Base-by-base conservation (phyloP, 1,140 invertebrate genomes). In the Orchestia grillus region DNA sequence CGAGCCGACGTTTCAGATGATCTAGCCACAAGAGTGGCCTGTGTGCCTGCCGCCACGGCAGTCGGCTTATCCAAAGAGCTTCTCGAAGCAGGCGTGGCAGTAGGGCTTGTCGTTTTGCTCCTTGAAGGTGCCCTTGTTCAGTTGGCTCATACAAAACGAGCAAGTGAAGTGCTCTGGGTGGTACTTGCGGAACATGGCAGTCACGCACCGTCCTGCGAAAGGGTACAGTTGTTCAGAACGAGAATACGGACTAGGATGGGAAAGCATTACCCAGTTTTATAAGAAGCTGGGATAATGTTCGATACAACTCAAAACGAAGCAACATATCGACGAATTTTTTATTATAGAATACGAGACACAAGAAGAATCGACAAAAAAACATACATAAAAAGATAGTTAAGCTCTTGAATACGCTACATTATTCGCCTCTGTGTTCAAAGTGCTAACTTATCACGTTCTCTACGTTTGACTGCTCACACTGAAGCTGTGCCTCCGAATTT, bases 141-240 rank as follows among this genome's bases (percentile, higher is more conserved):
- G 98, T 97, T 99, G 99, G 97, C 99, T 99, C 96, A 99, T 97
- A 97, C 99, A 99, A 97, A 99, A 99, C 0, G 99, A 99, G 97
- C 99, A 99, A 0, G 99, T 99, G 97, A 99, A 99, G 97, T 99
- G 99, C 97, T 99, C 99, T 0, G 99, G 99, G 97, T 99, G 99
- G 98, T 99, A 99, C 97, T 99, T 99, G 95, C 99, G 98, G 97
- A 99, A 99, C 99, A 99, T 99, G 96, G 99, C 99, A 3, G 99
- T 99, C 97, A 99, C 99, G 97, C 99, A 99, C 40, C 99, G 98
- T 96, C 99, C 98, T 98, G 97, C 95, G 3, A 36, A 42, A 3
- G 15, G 42, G n/a, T 44, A 43, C 42, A 11, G 43, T 3, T 4
- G n/a, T 90, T 42, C 8, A 90, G 42, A 42, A 90, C n/a, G 28